Base-by-base conservation (phyloP, 1,140 invertebrate species). In the Tetragnatha versicolor region DNA sequence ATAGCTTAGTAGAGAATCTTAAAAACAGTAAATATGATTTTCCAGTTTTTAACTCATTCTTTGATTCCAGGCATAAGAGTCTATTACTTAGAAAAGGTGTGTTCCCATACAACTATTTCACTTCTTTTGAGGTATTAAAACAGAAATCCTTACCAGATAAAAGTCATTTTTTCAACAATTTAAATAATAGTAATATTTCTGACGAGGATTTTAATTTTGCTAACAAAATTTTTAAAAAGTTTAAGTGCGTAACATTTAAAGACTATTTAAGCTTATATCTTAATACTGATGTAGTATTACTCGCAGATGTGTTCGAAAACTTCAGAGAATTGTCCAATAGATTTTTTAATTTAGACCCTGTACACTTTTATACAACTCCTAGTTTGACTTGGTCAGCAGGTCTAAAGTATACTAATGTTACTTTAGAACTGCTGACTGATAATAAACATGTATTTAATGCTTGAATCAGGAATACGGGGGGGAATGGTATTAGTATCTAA, bases 211-310 rank as follows among this genome's bases (percentile, higher is more conserved):
- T 39, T 42, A 29, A 66, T 3, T 51, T 55, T 42, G 75, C 63
- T 10, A 17, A 81, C 66, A 75, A 70, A 2, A 79, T 85, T 5
- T 85, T 78, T 79, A 77, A 81, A 31, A 60, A 33, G 10, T 84
- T 84, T 68, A 82, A 79, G 0, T 65, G 65, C 7, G 61, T 73
- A 45, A 82, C 70, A 17, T n/a, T 83, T 10, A 70, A 70, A 3
- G 79, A 84, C 27, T 84, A 84, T 69, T 53, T 63, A 39, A 66
- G 81, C 45, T 55, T 83, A 22, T 83, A 84, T 78, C 27, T 82
- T 3, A 79, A 80, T 53, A 55, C 60, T 0, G 82, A 83, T 70
- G 81, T 82, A 3, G 60, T 82, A 35, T 20, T 83, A 10, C 42
- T 84, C 51, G 69, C 81, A 17, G 80, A 82, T 55, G 51, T 83